Percentiles rank a stretch among this genome's conserved stretches.
Evolutionary conservation across 2,113 vertebrate genomes (phyloP).

Genomic region (Anseranas semipalmata): DNA sequence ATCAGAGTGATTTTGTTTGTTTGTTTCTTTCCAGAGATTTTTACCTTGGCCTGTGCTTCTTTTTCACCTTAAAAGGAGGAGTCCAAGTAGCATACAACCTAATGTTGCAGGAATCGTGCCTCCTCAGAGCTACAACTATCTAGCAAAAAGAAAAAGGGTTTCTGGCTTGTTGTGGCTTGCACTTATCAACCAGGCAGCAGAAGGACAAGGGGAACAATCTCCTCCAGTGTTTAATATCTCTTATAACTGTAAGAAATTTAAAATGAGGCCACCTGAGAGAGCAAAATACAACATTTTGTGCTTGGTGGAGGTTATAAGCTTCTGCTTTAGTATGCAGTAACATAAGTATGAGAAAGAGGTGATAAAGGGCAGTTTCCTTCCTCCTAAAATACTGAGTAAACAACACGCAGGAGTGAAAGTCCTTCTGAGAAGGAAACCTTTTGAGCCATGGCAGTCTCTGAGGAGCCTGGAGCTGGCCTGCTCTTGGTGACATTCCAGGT

Average conservation of each 20-base stretch:
- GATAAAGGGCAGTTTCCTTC: background rate
- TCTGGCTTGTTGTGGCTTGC: background rate
- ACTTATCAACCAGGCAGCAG: background rate
- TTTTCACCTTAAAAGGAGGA: background rate
- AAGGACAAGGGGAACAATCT: background rate
- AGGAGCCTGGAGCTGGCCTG: background rate
- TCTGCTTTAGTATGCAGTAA: background rate
- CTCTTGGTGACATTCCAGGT: background rate
- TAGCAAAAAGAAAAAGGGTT: background rate
- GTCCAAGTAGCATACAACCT: background rate
- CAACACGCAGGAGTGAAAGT: background rate
- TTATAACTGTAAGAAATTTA: background rate
- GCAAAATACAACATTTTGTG: background rate
- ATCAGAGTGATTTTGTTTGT: background rate
- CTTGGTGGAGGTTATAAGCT: background rate
- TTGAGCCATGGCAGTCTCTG: background rate
- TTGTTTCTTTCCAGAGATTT: slow-evolving; percentile 11
- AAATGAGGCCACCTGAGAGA: background rate
- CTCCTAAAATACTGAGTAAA: background rate
- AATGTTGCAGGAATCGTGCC: background rate
- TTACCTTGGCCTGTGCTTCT: background rate
- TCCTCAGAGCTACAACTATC: background rate
- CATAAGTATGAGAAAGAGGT: background rate
- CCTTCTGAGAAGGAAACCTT: background rate
- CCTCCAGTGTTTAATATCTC: background rate